Conservation (phyloP, 2,113 vertebrate species). For the Scophthalmus maximus region DNA sequence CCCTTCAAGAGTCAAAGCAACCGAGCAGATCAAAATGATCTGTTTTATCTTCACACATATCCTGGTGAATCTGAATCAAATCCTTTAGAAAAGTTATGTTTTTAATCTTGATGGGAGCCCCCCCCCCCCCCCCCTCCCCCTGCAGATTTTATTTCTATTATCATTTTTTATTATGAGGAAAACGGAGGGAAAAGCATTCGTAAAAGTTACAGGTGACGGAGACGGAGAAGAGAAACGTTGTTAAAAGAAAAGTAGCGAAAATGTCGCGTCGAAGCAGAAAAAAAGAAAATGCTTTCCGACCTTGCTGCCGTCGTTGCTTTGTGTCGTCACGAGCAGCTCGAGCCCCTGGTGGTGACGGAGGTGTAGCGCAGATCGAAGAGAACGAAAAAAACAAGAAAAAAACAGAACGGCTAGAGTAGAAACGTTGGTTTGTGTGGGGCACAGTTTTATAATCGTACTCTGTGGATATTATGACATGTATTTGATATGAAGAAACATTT, state of each 20-base stretch:
- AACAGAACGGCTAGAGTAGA: conserved; percentile 64
- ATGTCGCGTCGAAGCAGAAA: conserved; percentile 36
- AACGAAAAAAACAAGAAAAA: conserved; percentile 34
- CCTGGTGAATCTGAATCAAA: conserved; percentile 31
- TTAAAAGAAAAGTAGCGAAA: conserved; percentile 54
- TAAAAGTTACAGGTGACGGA: conserved; percentile 38
- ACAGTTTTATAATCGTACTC: conserved; percentile 80
- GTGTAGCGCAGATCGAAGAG: conserved; percentile 12
- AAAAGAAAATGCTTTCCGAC: conserved; percentile 45
- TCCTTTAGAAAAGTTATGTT: conserved; percentile 7
- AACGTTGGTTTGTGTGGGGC: conserved; percentile 71
- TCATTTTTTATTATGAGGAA: not conserved
- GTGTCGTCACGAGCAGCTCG: conserved; percentile 46
- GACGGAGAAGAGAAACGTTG: not conserved
- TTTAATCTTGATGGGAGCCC: conserved; percentile 11
- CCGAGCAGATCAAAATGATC: conserved; percentile 30
- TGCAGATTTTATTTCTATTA: not conserved
- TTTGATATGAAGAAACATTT: conserved; percentile 82
- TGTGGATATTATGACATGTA: conserved; percentile 83
- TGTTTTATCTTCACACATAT: not conserved
- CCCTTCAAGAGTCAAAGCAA: conserved; percentile 61
- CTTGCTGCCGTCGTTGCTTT: conserved; percentile 64
- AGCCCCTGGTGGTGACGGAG: conserved; percentile 21
- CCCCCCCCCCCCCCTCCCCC: no score
- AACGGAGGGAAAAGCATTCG: not conserved